Conservation (phyloP, 2,113 vertebrate species). For the Spilogale gracilis region DNA sequence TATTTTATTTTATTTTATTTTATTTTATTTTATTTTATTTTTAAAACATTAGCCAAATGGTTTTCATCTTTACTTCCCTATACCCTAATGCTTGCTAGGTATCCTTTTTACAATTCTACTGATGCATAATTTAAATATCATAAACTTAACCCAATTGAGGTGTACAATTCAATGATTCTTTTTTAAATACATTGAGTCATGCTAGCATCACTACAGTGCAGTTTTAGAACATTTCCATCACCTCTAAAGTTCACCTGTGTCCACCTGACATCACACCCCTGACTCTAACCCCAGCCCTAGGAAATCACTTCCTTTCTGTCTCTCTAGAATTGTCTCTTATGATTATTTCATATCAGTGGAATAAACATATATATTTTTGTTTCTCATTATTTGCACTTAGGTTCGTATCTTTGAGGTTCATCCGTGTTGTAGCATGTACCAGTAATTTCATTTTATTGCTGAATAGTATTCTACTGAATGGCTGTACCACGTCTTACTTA, state of each 20-base stretch:
- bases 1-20: neutral
- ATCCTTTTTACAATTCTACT: too few species aligned
- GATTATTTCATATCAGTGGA: neutral
- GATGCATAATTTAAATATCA: too few species aligned
- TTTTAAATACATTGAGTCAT: neutral
- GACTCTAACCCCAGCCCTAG: too few species aligned
- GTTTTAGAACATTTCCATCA: neutral
- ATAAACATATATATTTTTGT: too few species aligned
- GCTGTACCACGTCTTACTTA: rapidly evolving
- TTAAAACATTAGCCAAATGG: too few species aligned
- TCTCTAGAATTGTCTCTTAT: too few species aligned
- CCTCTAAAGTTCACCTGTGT: too few species aligned
- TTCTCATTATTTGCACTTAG: neutral
- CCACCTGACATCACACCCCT: rapidly evolving
- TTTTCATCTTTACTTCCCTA: too few species aligned
- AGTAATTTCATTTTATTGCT: neutral
- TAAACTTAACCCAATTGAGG: too few species aligned
- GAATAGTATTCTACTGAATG: neutral
- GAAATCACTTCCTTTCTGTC: neutral
- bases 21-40: neutral
- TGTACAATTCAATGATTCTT: neutral
- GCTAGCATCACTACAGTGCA: too few species aligned
- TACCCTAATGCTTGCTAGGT: neutral
- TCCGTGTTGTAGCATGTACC: rapidly evolving
- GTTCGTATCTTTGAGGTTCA: neutral